phyloP scores from a whole-genome alignment of 2,888 invertebrate genomes.

The Machimus rusticus region DNA sequence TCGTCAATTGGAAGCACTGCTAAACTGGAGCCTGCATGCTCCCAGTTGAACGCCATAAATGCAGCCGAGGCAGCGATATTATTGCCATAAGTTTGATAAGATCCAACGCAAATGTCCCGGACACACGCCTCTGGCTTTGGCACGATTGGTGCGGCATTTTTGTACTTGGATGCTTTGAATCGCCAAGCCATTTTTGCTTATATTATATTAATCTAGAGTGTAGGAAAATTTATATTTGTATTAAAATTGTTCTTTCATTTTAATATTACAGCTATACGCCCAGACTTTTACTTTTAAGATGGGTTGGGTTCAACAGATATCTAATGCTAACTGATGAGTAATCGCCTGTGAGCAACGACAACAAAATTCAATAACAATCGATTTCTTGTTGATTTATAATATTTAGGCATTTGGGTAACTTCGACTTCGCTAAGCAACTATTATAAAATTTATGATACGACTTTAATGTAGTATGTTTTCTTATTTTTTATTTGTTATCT shows the following conservation, averaged over 20 bases:
- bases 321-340: neutral
- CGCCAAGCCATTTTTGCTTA: constrained; percentile 81
- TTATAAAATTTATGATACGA: neutral
- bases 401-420: too few species aligned
- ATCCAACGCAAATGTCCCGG: constrained; percentile 89
- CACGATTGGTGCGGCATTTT: constrained; percentile 95
- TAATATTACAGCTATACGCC: neutral
- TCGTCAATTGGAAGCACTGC: constrained; percentile 88
- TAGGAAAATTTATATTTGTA: neutral
- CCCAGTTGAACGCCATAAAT: constrained; percentile 95
- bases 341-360: too few species aligned
- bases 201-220: neutral
- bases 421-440: too few species aligned
- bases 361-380: neutral
- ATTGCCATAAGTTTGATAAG: constrained; percentile 93
- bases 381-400: too few species aligned
- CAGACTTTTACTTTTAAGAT: too few species aligned
- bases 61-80: constrained; percentile 92
- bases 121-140: constrained; percentile 91
- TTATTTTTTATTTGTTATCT: too few species aligned
- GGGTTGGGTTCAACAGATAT: too few species aligned
- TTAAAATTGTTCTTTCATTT: neutral
- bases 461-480: neutral
- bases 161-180: constrained; percentile 97
- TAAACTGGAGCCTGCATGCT: constrained; percentile 89